Evolutionary conservation across 2,113 vertebrate species (phyloP).

Genomic region (Pangasianodon gigas): DNA sequence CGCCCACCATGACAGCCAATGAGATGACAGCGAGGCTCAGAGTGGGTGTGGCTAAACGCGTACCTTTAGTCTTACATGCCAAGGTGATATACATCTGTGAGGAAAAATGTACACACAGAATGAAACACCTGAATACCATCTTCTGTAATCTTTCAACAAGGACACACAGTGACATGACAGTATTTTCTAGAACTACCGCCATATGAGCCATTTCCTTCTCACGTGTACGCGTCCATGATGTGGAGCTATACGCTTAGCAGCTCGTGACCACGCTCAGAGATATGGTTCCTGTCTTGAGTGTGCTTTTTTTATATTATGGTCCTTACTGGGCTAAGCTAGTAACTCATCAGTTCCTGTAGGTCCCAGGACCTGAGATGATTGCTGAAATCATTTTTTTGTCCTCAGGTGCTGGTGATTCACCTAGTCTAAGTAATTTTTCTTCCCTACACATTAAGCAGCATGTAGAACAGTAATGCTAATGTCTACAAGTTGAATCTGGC

Average conservation of each 20-base stretch:
- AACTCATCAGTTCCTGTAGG: too few relatives aligned
- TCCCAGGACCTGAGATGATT: too few relatives aligned
- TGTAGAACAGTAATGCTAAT: neutral
- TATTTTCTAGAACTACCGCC: neutral
- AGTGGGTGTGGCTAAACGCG: constrained; percentile 85
- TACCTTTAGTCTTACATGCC: constrained; percentile 84
- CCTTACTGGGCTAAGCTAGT: neutral
- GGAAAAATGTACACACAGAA: neutral
- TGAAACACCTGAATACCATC: neutral
- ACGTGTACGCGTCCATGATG: neutral
- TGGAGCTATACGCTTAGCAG: neutral
- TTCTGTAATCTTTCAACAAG: neutral
- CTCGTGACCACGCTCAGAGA: neutral
- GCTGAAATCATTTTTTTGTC: too few relatives aligned
- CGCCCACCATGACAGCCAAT: constrained; percentile 84
- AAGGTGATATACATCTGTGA: constrained; percentile 89
- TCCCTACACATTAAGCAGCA: too few relatives aligned
- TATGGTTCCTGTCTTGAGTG: neutral
- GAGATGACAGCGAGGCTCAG: constrained; percentile 83
- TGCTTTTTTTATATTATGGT: neutral
- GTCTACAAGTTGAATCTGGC: neutral
- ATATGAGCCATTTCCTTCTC: neutral
- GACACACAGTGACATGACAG: neutral
- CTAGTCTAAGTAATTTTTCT: too few relatives aligned
- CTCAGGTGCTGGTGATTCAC: too few relatives aligned